A percentile compares a stretch with the other conserved stretches of the same genome.
These are phyloP conservation scores for Pelecanoides urinatrix DNA, from an alignment of 2,113 vertebrate species.

Conservation along the genomic window DNA sequence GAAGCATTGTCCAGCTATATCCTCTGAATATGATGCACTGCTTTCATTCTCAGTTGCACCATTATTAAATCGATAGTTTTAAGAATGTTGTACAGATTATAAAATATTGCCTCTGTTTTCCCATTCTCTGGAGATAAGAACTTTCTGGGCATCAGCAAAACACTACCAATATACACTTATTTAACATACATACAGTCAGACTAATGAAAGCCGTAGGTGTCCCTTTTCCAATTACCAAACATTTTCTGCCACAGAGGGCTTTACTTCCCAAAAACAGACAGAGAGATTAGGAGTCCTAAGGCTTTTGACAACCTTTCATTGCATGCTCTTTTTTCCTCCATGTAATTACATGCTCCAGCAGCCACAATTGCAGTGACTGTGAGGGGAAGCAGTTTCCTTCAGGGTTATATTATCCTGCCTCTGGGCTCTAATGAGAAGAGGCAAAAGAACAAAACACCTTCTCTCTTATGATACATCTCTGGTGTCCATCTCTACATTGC, in stretches of 20 bases:
- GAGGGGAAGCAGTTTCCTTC: conserved; percentile 27
- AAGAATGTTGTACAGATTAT: neutral
- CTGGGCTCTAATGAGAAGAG: neutral
- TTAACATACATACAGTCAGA: neutral
- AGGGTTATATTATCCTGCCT: neutral
- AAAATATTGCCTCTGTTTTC: neutral
- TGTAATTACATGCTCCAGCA: conserved; percentile 48
- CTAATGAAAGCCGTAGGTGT: neutral
- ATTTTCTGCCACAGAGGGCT: neutral
- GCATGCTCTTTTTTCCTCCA: neutral
- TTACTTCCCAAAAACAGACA: neutral
- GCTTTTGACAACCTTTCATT: conserved; percentile 31
- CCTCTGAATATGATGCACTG: neutral
- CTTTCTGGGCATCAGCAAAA: neutral
- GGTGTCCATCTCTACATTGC: neutral
- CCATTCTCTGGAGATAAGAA: neutral
- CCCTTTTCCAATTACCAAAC: conserved; percentile 37
- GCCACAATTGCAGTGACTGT: neutral
- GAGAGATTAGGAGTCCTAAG: conserved; percentile 37
- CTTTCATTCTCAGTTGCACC: neutral
- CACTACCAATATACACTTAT: neutral
- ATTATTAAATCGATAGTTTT: neutral
- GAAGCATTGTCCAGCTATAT: neutral
- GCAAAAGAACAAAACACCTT: neutral
- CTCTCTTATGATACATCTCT: neutral